Evolutionary conservation across 2,797 vertebrate genomes (phyloP), one percentile per base, ranked within the genome.

Genomic region (Pampus argenteus): DNA sequence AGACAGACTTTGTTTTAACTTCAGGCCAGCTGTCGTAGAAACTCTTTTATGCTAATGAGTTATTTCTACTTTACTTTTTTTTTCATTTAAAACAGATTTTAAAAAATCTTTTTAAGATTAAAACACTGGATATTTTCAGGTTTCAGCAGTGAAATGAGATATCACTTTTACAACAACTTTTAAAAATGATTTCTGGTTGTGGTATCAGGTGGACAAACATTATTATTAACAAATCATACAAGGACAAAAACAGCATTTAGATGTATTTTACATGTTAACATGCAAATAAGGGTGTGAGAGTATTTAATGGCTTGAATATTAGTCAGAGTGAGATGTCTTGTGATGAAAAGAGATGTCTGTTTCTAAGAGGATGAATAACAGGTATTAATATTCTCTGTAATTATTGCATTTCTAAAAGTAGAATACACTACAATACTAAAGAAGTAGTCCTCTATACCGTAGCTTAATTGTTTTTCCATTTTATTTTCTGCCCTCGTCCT

Each of bases 1-100:
- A 85, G 88, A 20, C 5, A n/a, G 13, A 55, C 28, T 29, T 44
- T 23, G 13, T 74, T 76, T 38, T 60, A 31, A 29, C 25, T 23
- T 23, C 44, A 36, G 34, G 17, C 38, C 17, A 17, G 20, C 2
- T 40, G 14, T 4, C 31, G 2, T 31, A 61, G 17, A 44, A 22
- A 38, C 5, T 18, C 1, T 50, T 36, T 70, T 5, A 4, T 31
- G 10, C 13, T 48, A 23, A 0, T 10, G 25, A 49, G 4, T 23
- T 3, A 18, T 40, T 49, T 22, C 10, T 9, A 18, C 18, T 49
- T 6, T 6, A 15, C 5, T 29, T 40, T 9, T 29, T 49, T 51
- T n/a, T n/a, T n/a, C n/a, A n/a, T n/a, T n/a, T n/a, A n/a, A n/a
- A n/a, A n/a, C n/a, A n/a, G n/a, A n/a, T n/a, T n/a, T n/a, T n/a